These are phyloP conservation scores for Diadophis punctatus DNA, from an alignment of 2,113 vertebrate genomes.

Conservation along the genomic window DNA sequence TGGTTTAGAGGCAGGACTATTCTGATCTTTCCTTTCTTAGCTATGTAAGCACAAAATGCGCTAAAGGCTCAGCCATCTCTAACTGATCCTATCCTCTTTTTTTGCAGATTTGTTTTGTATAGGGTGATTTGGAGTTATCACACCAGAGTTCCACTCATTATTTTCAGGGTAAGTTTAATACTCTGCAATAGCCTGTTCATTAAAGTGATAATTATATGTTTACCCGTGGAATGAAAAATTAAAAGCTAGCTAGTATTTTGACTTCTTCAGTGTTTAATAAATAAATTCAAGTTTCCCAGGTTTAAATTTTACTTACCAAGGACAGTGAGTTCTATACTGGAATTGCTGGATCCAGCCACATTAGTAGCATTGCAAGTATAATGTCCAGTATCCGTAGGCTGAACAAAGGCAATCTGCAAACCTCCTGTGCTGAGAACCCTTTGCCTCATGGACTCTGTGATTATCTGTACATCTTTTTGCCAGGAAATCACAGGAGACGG, in stretches of 20 bases:
- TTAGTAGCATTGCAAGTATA: slow-evolving; percentile 88
- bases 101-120: too few relatives aligned
- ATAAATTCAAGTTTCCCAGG: background rate
- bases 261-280: background rate
- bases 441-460: slow-evolving; percentile 74
- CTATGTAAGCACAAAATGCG: background rate
- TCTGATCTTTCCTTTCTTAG: background rate
- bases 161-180: background rate
- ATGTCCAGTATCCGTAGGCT: slow-evolving; percentile 75
- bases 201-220: background rate
- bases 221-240: background rate
- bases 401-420: slow-evolving; percentile 83
- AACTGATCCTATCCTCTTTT: background rate
- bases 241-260: background rate
- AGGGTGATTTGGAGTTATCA: background rate
- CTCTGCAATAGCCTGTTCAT: background rate
- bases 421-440: slow-evolving; percentile 81
- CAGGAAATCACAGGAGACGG: slow-evolving; percentile 81
- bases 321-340: slow-evolving; percentile 74
- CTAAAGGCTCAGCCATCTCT: background rate
- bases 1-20: background rate
- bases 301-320: slow-evolving; percentile 70
- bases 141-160: background rate
- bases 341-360: slow-evolving; percentile 76
- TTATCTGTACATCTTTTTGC: slow-evolving; percentile 79